Base-by-base conservation (phyloP, 2,888 invertebrate genomes). In the Tricholauxania praeusta region DNA sequence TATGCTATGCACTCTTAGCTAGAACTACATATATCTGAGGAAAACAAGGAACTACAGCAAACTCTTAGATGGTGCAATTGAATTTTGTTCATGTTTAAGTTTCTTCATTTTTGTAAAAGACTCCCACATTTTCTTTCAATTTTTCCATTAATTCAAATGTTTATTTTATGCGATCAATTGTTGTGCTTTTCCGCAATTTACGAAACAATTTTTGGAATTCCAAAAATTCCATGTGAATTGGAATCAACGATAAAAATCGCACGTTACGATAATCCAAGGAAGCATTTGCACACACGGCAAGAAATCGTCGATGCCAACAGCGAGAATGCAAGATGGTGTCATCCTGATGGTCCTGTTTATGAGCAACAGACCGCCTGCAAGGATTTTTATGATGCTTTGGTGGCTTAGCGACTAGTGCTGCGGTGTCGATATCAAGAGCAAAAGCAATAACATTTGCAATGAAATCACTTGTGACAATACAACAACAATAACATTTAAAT, bases 161-260 rank as follows among this genome's bases (percentile, higher is more conserved):
- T 72, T 72, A 59, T 72, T 72, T 72, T 72, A 66, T 72, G 55
- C 72, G 52, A 52, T 70, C 51, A 14, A 57, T 67, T 67, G 19
- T 67, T 53, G 19, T 17, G 17, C 39, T 55, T 53, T 32, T 67
- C 17, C 15, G 2, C 14, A 19, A 6, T 49, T 64, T 12, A 19
- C 22, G 64, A 47, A n/a, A 64, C 52, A 47, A 63, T 70, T 70
- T 70, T n/a, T 52, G 12, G 19, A 52, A 70, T 62, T 63, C 63
- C 14, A 39, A 63, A 70, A 70, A 70, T 70, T 55, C 63, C 70
- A 70, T 53, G 53, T 63, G 51, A 53, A 53, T 53, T 53, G 63
- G 14, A 52, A 47, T 47, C 47, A 47, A 15, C 62, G 53, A 70
- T 70, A 70, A 63, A 39, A 70, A 70, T 53, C 53, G 55, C 19